Conservation (phyloP, 2,797 vertebrate genomes). For the Notolepis coatsorum region DNA sequence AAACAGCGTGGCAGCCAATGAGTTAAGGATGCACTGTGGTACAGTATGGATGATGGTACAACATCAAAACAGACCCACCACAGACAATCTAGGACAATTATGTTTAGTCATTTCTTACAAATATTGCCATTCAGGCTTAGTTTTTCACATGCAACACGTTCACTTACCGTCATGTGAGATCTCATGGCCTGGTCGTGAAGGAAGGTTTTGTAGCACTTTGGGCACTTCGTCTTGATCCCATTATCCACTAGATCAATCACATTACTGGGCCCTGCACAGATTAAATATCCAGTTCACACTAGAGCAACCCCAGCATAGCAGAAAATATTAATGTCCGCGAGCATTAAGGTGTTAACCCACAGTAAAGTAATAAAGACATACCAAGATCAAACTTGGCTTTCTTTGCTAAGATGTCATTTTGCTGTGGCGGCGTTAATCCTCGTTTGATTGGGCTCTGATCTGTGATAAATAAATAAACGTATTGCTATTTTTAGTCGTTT, state of each 20-base stretch:
- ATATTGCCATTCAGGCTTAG: background rate
- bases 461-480: conserved; percentile 39
- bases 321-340: background rate
- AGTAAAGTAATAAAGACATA: conserved; percentile 44
- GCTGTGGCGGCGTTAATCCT: conserved; percentile 66
- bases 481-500: background rate
- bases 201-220: conserved; percentile 91
- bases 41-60: no score
- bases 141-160: background rate
- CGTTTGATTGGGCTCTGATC: conserved; percentile 75
- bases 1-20: no score
- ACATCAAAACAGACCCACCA: no score
- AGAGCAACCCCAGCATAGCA: background rate
- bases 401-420: conserved; percentile 70
- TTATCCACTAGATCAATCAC: conserved; percentile 81
- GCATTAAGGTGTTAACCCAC: no score
- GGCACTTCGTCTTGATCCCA: conserved; percentile 88
- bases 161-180: conserved; percentile 89
- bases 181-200: conserved; percentile 86
- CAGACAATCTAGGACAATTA: no score
- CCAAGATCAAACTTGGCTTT: conserved; percentile 76
- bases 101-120: background rate
- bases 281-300: conserved; percentile 8
- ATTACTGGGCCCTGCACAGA: conserved; percentile 64
- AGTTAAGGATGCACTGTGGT: no score